A percentile compares a stretch with the other conserved stretches of the same genome.
Evolutionary conservation across 2,797 vertebrate species (phyloP).

Genomic region (Gymnoscopelus braueri): DNA sequence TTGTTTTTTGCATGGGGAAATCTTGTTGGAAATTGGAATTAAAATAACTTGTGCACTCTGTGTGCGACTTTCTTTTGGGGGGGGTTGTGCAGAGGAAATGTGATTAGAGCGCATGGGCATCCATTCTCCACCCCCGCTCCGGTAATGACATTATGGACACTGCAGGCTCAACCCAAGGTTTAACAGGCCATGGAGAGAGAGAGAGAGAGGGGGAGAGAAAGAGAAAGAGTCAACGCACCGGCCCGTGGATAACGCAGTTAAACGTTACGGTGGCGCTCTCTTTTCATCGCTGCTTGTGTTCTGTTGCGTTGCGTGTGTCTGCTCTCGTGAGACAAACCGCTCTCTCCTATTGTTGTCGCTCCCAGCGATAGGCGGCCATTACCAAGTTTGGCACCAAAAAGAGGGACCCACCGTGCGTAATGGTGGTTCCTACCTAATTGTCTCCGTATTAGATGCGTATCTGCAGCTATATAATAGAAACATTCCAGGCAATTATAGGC

Average conservation of each 20-base stretch:
- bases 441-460: too few relatives aligned
- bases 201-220: too few relatives aligned
- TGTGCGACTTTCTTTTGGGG: constrained; percentile 27
- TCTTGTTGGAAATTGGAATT: constrained; percentile 15
- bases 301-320: not conserved
- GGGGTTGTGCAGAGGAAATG: constrained; percentile 48
- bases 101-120: constrained; percentile 49
- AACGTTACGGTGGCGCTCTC: constrained; percentile 24
- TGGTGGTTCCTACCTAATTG: too few relatives aligned
- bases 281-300: constrained; percentile 21
- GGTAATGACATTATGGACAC: constrained; percentile 61
- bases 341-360: not conserved
- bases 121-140: not conserved
- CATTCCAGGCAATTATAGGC: too few relatives aligned
- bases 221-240: constrained; percentile 19
- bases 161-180: constrained; percentile 18
- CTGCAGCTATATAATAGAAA: too few relatives aligned
- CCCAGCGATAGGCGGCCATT: not conserved
- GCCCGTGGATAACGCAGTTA: constrained; percentile 64
- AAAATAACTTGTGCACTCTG: constrained; percentile 28
- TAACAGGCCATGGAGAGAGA: not conserved
- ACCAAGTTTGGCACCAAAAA: constrained; percentile 6
- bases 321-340: constrained; percentile 16
- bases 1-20: not conserved
- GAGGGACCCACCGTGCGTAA: not conserved